Evolutionary conservation across 1,140 invertebrate species (phyloP).

Genomic region (Zelostemma sp.): DNA sequence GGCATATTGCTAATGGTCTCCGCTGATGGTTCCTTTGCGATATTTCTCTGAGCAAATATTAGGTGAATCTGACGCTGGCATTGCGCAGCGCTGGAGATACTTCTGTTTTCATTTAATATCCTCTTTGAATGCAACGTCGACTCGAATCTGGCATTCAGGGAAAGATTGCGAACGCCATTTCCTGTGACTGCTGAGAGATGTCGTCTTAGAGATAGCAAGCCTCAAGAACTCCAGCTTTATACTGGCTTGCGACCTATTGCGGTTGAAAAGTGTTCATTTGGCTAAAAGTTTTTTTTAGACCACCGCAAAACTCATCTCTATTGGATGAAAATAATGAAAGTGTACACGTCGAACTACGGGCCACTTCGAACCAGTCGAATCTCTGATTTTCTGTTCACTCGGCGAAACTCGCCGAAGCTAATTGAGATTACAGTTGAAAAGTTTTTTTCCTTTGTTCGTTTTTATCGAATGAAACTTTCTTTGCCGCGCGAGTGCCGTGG

Average conservation of each 20-base stretch:
- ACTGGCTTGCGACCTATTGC: conserved; percentile 34
- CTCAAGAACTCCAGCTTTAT: conserved; percentile 26
- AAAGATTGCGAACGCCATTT: conserved; percentile 69
- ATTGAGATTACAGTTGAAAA: too few species aligned
- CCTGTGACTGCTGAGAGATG: conserved; percentile 65
- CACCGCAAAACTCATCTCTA: background rate
- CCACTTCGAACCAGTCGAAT: background rate
- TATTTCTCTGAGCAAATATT: conserved; percentile 66
- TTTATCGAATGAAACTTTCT: too few species aligned
- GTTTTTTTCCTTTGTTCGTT: too few species aligned
- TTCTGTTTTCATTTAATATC: conserved; percentile 69
- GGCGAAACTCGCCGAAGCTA: too few species aligned
- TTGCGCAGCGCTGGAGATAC: conserved; percentile 37
- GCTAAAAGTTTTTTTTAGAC: conserved; percentile 34
- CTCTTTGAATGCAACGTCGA: conserved; percentile 52
- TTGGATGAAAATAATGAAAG: background rate
- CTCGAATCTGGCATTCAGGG: conserved; percentile 59
- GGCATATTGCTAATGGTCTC: too few species aligned
- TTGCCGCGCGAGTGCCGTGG: too few species aligned
- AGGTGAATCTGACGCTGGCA: conserved; percentile 39
- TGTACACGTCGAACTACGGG: background rate
- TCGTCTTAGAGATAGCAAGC: conserved; percentile 63
- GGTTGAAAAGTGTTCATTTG: conserved; percentile 39
- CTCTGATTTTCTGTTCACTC: background rate
- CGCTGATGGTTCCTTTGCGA: conserved; percentile 63